Evolutionary conservation across 1,140 invertebrate species (phyloP), one percentile per base, ranked within the genome.

Genomic region (Propsilocerus akamusi): DNA sequence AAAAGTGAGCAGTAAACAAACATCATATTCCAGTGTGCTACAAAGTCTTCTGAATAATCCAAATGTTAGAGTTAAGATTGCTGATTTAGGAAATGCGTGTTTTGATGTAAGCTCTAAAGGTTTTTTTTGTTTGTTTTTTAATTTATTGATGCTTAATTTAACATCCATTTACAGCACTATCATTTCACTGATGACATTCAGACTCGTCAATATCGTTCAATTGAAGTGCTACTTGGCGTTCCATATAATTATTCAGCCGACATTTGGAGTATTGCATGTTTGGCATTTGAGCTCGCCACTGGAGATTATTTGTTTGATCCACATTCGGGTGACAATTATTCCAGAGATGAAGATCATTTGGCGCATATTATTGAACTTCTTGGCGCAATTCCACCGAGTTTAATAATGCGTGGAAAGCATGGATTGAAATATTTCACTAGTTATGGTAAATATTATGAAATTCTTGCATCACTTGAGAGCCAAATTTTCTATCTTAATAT

Each of bases 261-360:
- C 69, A 95, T 98, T 57, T 98, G 95, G 95, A 95, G 90, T 57
- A 93, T 91, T 17, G 95, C 94, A 47, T 98, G 95, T 63, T 91
- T 97, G 85, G 90, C 94, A 26, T 99, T 99, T 71, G 97, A 99
- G 71, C 70, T 99, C 54, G 94, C 94, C 6, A 98, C 95, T 22
- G 97, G 96, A 49, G 96, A 99, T 71, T 99, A 98, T 71, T 70
- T 99, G 52, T 99, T 99, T 71, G 95, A 99, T 70, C 95, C 96
- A 28, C 94, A 97, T 68, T 90, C 86, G 50, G 81, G 49, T 28
- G 81, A 84, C 55, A 79, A 79, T 12, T 89, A 87, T 61, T 83
- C 81, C 52, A 71, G 95, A 48, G 96, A 99, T 69, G 96, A 99
- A 71, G 96, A 99, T 70, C 96, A 99, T 67, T 72, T 99, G 55